Percentiles rank a stretch among this genome's conserved stretches.
Evolutionary conservation across 2,113 vertebrate genomes (phyloP).

Genomic region (Platysteira castanea): DNA sequence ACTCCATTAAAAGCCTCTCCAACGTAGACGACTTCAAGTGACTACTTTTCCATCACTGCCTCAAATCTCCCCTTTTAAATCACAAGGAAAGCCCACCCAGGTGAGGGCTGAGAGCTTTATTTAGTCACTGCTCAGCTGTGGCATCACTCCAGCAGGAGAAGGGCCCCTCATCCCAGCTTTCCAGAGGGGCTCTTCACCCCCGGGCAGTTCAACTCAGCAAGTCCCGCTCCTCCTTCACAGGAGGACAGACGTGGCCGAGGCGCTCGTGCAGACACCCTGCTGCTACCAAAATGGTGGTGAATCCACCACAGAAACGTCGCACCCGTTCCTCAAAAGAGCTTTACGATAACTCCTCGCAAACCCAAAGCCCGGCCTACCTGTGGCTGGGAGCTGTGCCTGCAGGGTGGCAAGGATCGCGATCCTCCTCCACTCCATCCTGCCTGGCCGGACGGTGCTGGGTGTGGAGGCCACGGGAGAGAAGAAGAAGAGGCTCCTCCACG

Average conservation of each 20-base stretch:
- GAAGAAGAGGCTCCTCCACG: neutral
- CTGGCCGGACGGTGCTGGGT: accelerated
- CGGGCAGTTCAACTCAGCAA: accelerated
- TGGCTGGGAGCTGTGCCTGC: constrained; percentile 15
- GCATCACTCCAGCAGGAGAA: neutral
- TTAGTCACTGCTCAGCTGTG: neutral
- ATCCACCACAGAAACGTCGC: neutral
- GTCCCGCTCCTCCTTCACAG: accelerated
- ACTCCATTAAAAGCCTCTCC: neutral
- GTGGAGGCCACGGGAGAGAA: neutral
- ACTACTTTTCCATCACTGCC: neutral
- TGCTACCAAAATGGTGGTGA: neutral
- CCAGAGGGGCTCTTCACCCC: neutral
- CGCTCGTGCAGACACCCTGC: neutral
- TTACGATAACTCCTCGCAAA: neutral
- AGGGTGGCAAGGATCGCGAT: neutral
- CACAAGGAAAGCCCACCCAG: accelerated
- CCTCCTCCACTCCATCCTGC: constrained; percentile 51
- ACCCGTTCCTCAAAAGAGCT: neutral
- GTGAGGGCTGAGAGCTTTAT: neutral
- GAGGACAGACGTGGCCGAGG: accelerated
- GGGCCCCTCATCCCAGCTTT: neutral
- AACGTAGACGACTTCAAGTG: neutral
- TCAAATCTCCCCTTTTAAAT: neutral
- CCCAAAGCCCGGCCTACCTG: constrained; percentile 45